These are phyloP conservation scores for Platycheirus albimanus DNA, from an alignment of 2,888 invertebrate genomes.

Conservation along the genomic window DNA sequence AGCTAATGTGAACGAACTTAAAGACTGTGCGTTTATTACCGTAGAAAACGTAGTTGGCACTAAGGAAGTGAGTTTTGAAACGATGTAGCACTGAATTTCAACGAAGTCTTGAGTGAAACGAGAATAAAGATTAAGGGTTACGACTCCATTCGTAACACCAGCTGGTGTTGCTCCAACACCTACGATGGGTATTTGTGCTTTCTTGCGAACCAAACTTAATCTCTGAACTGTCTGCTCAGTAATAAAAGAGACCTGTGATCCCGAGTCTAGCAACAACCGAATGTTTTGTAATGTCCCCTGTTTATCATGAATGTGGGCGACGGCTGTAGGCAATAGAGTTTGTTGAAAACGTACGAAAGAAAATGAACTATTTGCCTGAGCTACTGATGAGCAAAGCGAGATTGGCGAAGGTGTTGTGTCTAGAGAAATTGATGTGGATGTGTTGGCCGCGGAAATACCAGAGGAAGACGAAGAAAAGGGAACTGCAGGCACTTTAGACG, in stretches of 20 bases:
- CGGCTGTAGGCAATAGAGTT: too few relatives aligned
- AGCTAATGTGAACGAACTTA: neutral
- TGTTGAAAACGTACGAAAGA: too few relatives aligned
- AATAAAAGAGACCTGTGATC: conserved; percentile 6
- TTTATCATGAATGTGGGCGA: too few relatives aligned
- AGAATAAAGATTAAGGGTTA: too few relatives aligned
- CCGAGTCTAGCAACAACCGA: neutral
- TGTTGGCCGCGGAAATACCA: neutral
- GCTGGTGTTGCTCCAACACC: too few relatives aligned
- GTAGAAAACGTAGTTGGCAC: neutral
- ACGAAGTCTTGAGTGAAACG: too few relatives aligned
- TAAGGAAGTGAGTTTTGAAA: too few relatives aligned
- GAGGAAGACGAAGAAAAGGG: too few relatives aligned
- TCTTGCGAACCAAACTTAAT: too few relatives aligned
- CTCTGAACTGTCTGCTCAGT: conserved; percentile 15
- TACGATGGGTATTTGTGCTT: too few relatives aligned
- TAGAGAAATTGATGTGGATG: neutral
- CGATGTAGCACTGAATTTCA: too few relatives aligned
- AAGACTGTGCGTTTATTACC: neutral
- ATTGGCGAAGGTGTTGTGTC: neutral
- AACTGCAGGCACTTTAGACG: neutral
- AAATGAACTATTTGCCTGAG: neutral
- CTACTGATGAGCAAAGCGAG: conserved; percentile 2
- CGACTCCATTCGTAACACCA: too few relatives aligned
- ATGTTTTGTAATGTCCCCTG: neutral